phyloP scores from a whole-genome alignment of 2,113 vertebrate species.

The Xenus cinereus region DNA sequence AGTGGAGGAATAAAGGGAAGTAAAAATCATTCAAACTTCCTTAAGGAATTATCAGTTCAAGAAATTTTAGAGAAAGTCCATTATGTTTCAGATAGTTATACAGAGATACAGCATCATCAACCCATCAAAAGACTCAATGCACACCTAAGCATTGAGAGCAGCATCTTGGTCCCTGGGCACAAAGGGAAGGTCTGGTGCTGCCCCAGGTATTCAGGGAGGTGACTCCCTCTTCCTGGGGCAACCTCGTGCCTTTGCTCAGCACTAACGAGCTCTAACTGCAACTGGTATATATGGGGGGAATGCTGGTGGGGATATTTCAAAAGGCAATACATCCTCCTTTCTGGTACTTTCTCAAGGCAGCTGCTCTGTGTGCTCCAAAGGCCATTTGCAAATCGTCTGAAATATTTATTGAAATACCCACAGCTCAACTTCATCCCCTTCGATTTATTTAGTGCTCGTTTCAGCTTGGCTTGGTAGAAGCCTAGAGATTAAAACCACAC shows the following conservation, averaged over 20 bases:
- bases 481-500: background rate
- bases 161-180: background rate
- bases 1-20: background rate
- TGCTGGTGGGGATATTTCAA: background rate
- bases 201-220: background rate
- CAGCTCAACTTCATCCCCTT: background rate
- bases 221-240: background rate
- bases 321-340: background rate
- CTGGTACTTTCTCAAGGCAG: background rate
- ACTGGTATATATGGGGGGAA: background rate
- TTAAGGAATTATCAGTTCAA: background rate
- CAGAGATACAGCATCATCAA: background rate
- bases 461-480: background rate
- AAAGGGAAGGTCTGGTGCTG: background rate
- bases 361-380: background rate
- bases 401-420: background rate
- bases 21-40: background rate
- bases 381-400: background rate
- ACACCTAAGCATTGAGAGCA: accelerated
- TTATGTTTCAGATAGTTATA: background rate
- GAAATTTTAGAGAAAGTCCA: background rate
- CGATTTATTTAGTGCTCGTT: background rate
- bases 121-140: background rate
- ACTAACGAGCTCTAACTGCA: background rate
- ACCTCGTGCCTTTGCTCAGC: background rate